Percentiles rank a stretch among this genome's conserved stretches.
Evolutionary conservation across 2,797 vertebrate genomes (phyloP).

Genomic region (Xenops minutus): DNA sequence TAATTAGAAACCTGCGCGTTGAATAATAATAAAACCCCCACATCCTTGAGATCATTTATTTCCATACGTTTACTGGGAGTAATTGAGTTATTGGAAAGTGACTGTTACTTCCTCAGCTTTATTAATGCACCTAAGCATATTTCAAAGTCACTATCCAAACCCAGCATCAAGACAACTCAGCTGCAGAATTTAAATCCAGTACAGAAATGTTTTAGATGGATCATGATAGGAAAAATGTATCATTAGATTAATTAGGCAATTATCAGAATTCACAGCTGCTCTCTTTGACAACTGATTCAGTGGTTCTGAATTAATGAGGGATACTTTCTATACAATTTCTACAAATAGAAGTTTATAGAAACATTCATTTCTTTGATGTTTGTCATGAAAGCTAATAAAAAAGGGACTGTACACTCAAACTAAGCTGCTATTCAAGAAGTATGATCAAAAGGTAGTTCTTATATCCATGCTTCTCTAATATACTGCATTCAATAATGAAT

Average conservation of each 20-base stretch:
- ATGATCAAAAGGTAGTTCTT: constrained; percentile 51
- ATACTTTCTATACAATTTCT: constrained; percentile 52
- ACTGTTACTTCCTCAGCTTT: neutral
- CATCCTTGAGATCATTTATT: neutral
- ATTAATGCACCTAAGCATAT: neutral
- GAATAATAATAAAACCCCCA: neutral
- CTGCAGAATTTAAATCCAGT: constrained; percentile 36
- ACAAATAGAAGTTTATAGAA: constrained; percentile 64
- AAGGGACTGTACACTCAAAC: neutral
- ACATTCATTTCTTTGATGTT: constrained; percentile 52
- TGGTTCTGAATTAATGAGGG: constrained; percentile 57
- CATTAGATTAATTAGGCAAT: constrained; percentile 79
- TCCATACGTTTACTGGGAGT: neutral
- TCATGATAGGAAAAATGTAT: constrained; percentile 70
- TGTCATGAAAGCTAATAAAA: constrained; percentile 48
- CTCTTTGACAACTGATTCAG: constrained; percentile 65
- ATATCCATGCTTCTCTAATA: constrained; percentile 17
- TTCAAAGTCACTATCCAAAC: constrained; percentile 50
- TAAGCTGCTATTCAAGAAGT: constrained; percentile 21
- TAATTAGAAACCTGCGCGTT: neutral
- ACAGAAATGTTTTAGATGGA: constrained; percentile 63
- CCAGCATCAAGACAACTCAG: constrained; percentile 37
- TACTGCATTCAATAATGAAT: constrained; percentile 12
- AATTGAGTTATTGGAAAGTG: neutral
- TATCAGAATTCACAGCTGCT: constrained; percentile 75